Evolutionary conservation across 2,888 invertebrate genomes (phyloP), one percentile per base, ranked within the genome.

Genomic region (Brenthis daphne): DNA sequence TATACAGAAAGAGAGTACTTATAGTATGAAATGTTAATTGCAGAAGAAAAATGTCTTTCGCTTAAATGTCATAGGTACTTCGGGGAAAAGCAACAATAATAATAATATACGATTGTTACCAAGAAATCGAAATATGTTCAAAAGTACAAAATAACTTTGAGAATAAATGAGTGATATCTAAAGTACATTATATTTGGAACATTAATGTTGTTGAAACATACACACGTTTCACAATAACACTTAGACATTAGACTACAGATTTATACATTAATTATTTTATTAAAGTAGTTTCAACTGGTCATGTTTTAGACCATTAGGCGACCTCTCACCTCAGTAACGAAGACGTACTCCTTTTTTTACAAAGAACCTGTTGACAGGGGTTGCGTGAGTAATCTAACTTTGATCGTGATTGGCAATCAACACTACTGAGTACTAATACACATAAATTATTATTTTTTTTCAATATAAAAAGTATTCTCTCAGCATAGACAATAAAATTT

Each of bases 371-470:
- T 80, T 85, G 89, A 89, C 88, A 86, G 85, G 80, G 75, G 72
- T 74, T 70, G 72, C 72, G 73, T 69, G 79, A 77, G 75, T 76
- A 58, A 37, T 66, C 50, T 53, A 64, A 70, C 57, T 57, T 76
- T 76, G 76, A 75, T 83, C 86, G 83, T 83, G 82, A 80, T 77
- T 77, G 77, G 79, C 79, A 80, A 80, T 85, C 85, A 86, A 79
- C 83, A 80, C 79, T 75, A 74, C 82, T 86, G 85, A 88, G 87
- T 76, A 74, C 83, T 90, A 89, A 90, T 90, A 89, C 85, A 89
- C 73, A 79, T 79, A 80, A 82, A 81, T 81, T 77, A 78, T 74
- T 65, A 73, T 69, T 47, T 37, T 37, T 37, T 37, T 37, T 37
- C 37, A 37, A 8, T 37, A 37, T 37, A 37, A 37, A 37, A 37